Conservation (phyloP, 2,113 vertebrate species). For the Pipra filicauda region DNA sequence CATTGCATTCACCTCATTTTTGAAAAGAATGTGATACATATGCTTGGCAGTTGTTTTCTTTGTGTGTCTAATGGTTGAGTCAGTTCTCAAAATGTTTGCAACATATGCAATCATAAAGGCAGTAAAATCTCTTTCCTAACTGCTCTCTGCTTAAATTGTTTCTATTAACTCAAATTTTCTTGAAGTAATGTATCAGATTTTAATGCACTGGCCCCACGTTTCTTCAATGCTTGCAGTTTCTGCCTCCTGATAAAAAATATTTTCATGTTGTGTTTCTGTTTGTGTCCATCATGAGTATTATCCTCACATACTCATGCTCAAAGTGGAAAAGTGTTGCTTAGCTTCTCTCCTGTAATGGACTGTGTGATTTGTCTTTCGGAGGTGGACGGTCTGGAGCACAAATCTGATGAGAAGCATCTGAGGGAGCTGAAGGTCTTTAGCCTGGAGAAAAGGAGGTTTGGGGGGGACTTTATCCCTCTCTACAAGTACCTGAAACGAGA, state of each 20-base stretch:
- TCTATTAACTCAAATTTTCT: neutral
- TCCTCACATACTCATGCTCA: rapidly evolving
- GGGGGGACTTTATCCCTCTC: no score
- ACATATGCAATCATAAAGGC: rapidly evolving
- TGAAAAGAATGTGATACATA: rapidly evolving
- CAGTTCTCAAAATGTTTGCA: neutral
- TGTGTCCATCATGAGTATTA: rapidly evolving
- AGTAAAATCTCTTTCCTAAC: neutral
- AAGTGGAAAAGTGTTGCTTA: neutral
- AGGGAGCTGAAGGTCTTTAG: neutral
- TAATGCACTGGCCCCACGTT: rapidly evolving
- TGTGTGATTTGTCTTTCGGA: neutral
- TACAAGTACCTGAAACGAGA: neutral
- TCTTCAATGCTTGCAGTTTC: neutral
- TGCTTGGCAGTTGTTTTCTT: neutral
- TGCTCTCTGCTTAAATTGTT: neutral
- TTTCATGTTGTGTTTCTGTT: neutral
- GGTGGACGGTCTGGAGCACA: neutral
- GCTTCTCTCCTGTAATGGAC: neutral
- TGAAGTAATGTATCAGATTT: rapidly evolving
- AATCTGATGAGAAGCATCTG: neutral
- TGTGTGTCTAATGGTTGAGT: no score
- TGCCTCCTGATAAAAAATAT: neutral
- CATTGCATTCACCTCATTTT: rapidly evolving
- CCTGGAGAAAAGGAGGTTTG: neutral